Evolutionary conservation across 2,888 invertebrate genomes (phyloP), one percentile per base, ranked within the genome.

Genomic region (Oscheius sp.): DNA sequence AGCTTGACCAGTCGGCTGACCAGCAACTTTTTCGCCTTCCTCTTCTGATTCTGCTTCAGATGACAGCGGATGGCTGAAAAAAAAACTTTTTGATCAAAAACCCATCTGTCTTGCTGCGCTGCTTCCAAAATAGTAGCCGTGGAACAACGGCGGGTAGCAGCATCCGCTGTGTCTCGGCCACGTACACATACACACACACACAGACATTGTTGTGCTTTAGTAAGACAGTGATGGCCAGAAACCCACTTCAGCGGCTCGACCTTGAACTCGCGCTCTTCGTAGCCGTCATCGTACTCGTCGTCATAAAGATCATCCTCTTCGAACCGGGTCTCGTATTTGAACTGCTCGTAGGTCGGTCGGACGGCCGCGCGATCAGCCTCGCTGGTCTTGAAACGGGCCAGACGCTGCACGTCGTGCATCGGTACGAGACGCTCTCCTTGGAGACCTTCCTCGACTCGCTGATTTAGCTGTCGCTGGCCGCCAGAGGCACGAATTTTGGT

Each of bases 251-350:
- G 59, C 11, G 79, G 75, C 42, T 82, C 82, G 13, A 80, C 59
- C 59, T 73, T 73, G 74, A 82, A 83, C 60, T 81, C 80, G 51
- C 77, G 76, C 66, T 75, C 74, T 48, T 86, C 86, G 47, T 73
- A 83, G n/a, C 81, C 84, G 71, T 86, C 86, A 74, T 86, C 85
- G 53, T 86, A 86, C 60, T 86, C 86, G 60, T 86, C 85, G 57
- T 84, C 75, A 74, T 83, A 84, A 3, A 76, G 47, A 33, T 70
- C 53, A n/a, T 75, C 79, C 51, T 79, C 79, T 9, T 82, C 83
- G 65, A 77, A 75, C 53, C 70, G 71, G 29, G 77, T 82, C 59
- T 82, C 84, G 62, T 82, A 82, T n/a, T 79, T 74, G 75, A 77
- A 84, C 11, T 76, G 74, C n/a, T 81, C 80, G 74, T 83, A 83